Conservation (phyloP, 2,888 invertebrate genomes). For the Halocaridina rubra region DNA sequence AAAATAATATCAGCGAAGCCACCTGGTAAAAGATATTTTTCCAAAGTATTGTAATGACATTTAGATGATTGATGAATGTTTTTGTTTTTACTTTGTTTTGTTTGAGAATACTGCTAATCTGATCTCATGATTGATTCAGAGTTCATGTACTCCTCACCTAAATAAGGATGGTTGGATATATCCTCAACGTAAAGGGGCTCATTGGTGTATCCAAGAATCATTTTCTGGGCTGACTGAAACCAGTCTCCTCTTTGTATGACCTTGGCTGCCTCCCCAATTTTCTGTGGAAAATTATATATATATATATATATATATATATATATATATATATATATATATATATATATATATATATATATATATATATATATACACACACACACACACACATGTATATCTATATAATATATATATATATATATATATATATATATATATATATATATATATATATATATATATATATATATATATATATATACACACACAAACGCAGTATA, state of each 20-base stretch:
- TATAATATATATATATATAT: too few species aligned
- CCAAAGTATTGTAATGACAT: not conserved
- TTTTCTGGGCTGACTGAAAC: constrained; percentile 25
- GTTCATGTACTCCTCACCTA: not conserved
- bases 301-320: too few species aligned
- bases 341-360: too few species aligned
- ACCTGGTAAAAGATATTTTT: not conserved
- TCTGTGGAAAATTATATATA: constrained; percentile 1
- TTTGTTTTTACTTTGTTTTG: not conserved
- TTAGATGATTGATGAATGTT: not conserved
- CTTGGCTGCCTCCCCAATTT: not conserved
- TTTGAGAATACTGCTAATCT: not conserved
- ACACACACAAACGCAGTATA: too few species aligned
- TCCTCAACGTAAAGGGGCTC: not conserved
- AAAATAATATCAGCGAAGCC: not conserved
- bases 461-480: too few species aligned
- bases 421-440: too few species aligned
- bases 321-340: too few species aligned
- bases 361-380: too few species aligned
- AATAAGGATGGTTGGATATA: not conserved
- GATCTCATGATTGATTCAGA: not conserved
- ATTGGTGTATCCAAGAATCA: constrained; percentile 24
- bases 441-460: too few species aligned
- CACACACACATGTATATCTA: too few species aligned
- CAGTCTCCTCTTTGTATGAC: constrained; percentile 16